Conservation (phyloP, 2,113 vertebrate species). For the Syngnathus floridae region DNA sequence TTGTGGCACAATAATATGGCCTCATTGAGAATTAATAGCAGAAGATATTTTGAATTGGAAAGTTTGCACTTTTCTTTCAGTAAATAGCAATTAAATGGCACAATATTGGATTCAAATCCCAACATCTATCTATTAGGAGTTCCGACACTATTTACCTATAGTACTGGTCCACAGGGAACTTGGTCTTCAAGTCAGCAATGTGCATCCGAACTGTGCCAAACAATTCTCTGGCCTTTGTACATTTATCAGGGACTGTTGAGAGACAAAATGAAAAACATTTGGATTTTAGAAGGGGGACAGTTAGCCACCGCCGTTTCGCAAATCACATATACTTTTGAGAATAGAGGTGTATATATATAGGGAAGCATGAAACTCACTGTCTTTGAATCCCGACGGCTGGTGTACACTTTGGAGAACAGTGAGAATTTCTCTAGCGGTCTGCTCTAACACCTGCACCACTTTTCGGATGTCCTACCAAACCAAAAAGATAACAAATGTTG, state of each 20-base stretch:
- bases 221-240: conserved; percentile 84
- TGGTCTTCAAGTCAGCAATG: conserved; percentile 88
- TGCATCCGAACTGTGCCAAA: conserved; percentile 83
- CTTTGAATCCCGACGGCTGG: conserved; percentile 88
- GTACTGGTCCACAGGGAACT: conserved; percentile 91
- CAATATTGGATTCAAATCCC: no score
- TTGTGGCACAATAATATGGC: no score
- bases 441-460: conserved; percentile 88
- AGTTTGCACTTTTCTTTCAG: no score
- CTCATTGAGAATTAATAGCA: no score
- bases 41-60: no score
- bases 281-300: no score
- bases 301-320: no score
- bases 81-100: no score
- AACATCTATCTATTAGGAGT: no score
- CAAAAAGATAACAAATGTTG: neutral
- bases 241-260: conserved; percentile 84
- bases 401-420: conserved; percentile 94
- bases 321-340: no score
- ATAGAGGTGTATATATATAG: neutral
- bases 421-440: conserved; percentile 92
- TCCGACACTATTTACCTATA: conserved; percentile 75
- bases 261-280: neutral
- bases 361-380: conserved; percentile 74
- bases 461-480: conserved; percentile 85